Base-by-base conservation (phyloP, 2,797 vertebrate genomes). In the Tragopan temminckii region DNA sequence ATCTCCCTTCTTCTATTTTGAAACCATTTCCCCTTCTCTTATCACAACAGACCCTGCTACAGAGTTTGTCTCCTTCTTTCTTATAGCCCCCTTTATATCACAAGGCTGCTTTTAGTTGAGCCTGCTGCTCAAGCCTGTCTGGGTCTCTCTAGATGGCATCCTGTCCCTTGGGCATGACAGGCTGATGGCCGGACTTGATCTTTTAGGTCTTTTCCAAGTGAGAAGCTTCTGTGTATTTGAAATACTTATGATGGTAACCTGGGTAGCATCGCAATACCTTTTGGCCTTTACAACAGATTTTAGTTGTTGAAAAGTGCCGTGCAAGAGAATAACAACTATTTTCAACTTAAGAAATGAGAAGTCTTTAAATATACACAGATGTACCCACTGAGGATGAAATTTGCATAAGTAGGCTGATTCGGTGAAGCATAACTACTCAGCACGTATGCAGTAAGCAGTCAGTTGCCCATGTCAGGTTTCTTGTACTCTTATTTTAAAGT, bases 231-330 rank as follows among this genome's bases (percentile, higher is more conserved):
- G 13, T 21, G 33, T 61, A 76, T 61, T 58, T 86, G 46, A 92
- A 93, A 82, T 50, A 57, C 20, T n/a, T 35, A 18, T 2, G 6
- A 83, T 7, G 20, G 17, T 27, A 74, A 45, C 57, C 21, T n/a
- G 40, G 21, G 70, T 48, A n/a, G 79, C 35, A 85, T 68, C 42
- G 50, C 36, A 53, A 71, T 72, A 69, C 58, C 80, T 79, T 66
- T 78, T 53, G 57, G 75, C 72, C 52, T 90, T 68, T 76, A 61
- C 18, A 88, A 82, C 66, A 50, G 70, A 38, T 79, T 90, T 83
- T 87, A 90, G 67, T 72, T 88, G 78, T 85, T 94, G 52, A 89
- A 93, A 90, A 93, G 80, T 48, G 35, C 83, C 88, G 55, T 90
- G 75, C 75, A 87, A 87, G 63, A 71, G 21, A 70, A 66, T 75